Evolutionary conservation across 2,113 vertebrate species (phyloP), one percentile per base, ranked within the genome.

Genomic region (Ailuropoda melanoleuca): DNA sequence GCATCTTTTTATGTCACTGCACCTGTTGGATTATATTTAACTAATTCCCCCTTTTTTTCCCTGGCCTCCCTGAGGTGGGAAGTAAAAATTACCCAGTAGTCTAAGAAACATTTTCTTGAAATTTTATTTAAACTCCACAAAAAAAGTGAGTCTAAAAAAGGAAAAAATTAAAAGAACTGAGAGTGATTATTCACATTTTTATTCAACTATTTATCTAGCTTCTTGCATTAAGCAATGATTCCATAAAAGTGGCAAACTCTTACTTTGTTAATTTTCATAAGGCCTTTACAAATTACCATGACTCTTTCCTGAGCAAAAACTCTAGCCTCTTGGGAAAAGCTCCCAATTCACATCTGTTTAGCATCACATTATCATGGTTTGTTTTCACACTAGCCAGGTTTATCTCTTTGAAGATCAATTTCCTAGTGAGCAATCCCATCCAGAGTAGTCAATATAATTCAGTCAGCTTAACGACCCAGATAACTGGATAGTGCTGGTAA

Each of bases 341-440:
- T 94, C 72, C 13, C 15, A 12, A 29, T 88, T 77, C 75, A 83
- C 58, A 78, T 74, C 37, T 86, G 46, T 85, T 91, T 64, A 39
- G 34, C 34, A 72, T 60, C 86, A 39, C 23, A 60, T 95, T 66
- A 39, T 66, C 62, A 94, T 77, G 58, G 58, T 62, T 80, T 66
- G 23, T 66, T 88, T 39, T 60, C 58, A 75, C 8, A 70, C 29
- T 18, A 62, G n/a, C 39, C 87, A 64, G 53, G 48, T 85, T 43
- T 66, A 37, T 89, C 70, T 93, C 60, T 90, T 96, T 56, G 64
- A 93, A 85, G 85, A 88, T 72, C 37, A 83, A 6, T 93, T 98
- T 97, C 58, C 77, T 37, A 88, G 56, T 26, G 72, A 95, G 60
- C 77, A 92, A 93, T 91, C 66, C 95, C 34, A 97, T 72, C 34